phyloP scores from a whole-genome alignment of 2,888 invertebrate species.

The Ornithoptera priamus region DNA sequence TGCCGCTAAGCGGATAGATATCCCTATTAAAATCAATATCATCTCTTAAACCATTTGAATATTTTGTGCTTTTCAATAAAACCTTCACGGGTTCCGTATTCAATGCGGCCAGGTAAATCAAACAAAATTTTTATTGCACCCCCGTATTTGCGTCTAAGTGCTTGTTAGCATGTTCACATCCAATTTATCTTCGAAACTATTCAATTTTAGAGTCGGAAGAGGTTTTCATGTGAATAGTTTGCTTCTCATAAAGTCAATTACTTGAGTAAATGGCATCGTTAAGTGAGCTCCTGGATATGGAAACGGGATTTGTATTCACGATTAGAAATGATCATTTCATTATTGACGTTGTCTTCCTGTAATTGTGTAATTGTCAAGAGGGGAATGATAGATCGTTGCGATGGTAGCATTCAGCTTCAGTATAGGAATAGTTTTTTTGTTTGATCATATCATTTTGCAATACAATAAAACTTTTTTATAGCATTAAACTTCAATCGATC shows the following conservation, averaged over 20 bases:
- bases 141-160: not conserved
- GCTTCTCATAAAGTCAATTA: not conserved
- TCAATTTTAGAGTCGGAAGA: slow-evolving; percentile 2
- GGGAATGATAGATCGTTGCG: not conserved
- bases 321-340: not conserved
- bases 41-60: not conserved
- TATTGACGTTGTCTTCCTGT: not conserved
- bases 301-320: slow-evolving; percentile 1
- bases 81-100: not conserved
- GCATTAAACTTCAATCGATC: too few species aligned
- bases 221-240: not conserved
- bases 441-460: too few species aligned
- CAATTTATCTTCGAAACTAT: slow-evolving; percentile 3
- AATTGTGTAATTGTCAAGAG: not conserved
- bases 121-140: not conserved
- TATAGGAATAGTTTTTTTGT: not conserved
- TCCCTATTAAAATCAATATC: not conserved
- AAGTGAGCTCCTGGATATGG: not conserved
- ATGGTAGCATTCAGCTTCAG: not conserved
- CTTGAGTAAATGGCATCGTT: slow-evolving; percentile 3
- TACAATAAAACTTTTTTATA: too few species aligned
- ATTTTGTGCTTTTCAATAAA: slow-evolving; percentile 1
- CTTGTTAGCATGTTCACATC: slow-evolving; percentile 8
- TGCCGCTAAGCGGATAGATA: not conserved
- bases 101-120: not conserved